phyloP scores from a whole-genome alignment of 2,113 vertebrate genomes.

The Natator depressus region DNA sequence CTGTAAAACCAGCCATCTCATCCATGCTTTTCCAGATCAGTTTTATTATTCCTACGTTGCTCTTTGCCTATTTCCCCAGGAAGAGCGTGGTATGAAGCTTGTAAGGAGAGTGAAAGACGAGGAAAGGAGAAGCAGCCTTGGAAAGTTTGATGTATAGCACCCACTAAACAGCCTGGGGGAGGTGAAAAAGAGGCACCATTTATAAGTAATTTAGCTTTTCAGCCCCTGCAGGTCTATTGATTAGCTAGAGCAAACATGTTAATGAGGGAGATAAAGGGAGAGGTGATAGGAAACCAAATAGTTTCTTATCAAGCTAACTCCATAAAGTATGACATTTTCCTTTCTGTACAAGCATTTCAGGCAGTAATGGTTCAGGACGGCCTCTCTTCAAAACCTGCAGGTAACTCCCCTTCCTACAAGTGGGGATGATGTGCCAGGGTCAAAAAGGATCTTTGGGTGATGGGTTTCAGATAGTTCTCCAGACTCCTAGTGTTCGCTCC shows the following conservation, averaged over 20 bases:
- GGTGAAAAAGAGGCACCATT: constrained; percentile 9
- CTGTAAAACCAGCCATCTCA: not conserved
- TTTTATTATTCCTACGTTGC: not conserved
- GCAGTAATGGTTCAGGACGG: not conserved
- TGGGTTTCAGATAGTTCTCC: not conserved
- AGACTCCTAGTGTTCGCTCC: no score
- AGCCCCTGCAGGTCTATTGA: constrained; percentile 39
- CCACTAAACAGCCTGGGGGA: not conserved
- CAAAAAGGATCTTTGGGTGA: not conserved
- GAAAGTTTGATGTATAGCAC: not conserved
- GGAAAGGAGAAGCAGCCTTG: not conserved
- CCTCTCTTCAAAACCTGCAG: not conserved
- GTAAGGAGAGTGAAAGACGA: not conserved
- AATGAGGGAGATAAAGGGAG: not conserved
- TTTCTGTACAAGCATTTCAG: constrained; percentile 15
- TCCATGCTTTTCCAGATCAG: not conserved
- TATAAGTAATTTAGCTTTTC: constrained; percentile 29
- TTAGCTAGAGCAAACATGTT: constrained; percentile 37
- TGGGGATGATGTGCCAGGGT: not conserved
- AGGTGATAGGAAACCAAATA: constrained; percentile 49
- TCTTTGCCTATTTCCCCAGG: not conserved
- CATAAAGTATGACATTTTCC: not conserved
- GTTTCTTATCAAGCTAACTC: constrained; percentile 19
- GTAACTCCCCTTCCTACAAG: not conserved
- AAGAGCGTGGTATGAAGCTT: not conserved